These are phyloP conservation scores for Pampusana beccarii DNA, from an alignment of 2,113 vertebrate genomes.

Conservation along the genomic window DNA sequence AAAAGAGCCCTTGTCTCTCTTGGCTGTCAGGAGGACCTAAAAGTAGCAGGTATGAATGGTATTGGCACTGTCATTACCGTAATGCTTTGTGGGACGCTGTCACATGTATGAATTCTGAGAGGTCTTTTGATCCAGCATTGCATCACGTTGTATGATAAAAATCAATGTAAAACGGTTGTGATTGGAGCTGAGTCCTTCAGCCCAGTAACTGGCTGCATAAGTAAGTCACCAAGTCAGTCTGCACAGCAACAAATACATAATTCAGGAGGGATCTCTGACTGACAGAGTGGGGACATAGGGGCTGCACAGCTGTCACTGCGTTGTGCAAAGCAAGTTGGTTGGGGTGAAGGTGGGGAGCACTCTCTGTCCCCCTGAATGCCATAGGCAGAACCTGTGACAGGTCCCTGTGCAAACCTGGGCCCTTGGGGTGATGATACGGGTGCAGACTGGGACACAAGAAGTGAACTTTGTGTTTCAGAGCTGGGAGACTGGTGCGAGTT, in stretches of 20 bases:
- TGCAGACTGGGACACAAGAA: background rate
- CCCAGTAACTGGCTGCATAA: background rate
- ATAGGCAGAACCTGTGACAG: background rate
- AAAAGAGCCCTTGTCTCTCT: background rate
- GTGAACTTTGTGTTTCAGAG: background rate
- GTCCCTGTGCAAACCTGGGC: background rate
- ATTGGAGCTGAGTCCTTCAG: background rate
- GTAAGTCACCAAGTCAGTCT: background rate
- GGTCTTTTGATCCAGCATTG: background rate
- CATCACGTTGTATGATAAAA: background rate
- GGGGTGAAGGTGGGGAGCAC: background rate
- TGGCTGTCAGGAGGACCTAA: background rate
- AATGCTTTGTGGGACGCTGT: background rate
- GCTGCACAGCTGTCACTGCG: rapidly evolving
- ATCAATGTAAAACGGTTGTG: background rate
- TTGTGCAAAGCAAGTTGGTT: background rate
- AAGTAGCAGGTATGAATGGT: background rate
- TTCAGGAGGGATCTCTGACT: background rate
- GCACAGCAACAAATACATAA: background rate
- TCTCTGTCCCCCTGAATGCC: too few species aligned
- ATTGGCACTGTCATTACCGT: background rate
- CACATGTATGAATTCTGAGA: background rate
- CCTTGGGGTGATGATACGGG: background rate
- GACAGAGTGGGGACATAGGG: background rate
- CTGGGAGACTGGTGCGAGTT: background rate